Evolutionary conservation across 2,888 invertebrate genomes (phyloP).

Genomic region (Sinentomon sp.): DNA sequence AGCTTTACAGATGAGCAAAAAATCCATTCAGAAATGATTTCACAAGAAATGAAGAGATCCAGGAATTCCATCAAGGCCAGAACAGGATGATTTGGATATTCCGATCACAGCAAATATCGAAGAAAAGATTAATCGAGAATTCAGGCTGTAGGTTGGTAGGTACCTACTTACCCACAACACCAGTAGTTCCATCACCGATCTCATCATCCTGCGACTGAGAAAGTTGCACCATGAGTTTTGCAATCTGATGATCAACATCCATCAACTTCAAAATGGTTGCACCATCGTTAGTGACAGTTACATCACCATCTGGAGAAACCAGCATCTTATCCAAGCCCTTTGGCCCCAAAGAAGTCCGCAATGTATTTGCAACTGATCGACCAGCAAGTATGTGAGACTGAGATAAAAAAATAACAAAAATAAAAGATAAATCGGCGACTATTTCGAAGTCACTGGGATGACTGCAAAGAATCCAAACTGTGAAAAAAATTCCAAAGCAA

Average conservation of each 20-base stretch:
- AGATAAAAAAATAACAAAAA: slow-evolving; percentile 20
- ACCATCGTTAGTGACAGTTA: slow-evolving; percentile 93
- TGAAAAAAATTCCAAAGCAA: no score
- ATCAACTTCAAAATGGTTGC: slow-evolving; percentile 96
- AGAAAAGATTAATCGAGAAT: no score
- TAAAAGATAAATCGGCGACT: no score
- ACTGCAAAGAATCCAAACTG: no score
- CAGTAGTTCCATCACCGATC: slow-evolving; percentile 97
- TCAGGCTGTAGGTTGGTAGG: no score
- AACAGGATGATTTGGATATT: no score
- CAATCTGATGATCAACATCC: slow-evolving; percentile 97
- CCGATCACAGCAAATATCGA: no score
- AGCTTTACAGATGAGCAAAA: no score
- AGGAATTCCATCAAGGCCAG: no score
- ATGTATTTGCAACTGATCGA: slow-evolving; percentile 59
- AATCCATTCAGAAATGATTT: no score
- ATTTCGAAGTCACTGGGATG: no score
- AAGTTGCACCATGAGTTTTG: slow-evolving; percentile 87
- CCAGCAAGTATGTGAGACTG: slow-evolving; percentile 97
- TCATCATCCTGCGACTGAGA: slow-evolving; percentile 98
- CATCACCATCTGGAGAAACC: slow-evolving; percentile 87
- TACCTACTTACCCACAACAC: slow-evolving; percentile 50
- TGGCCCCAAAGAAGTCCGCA: slow-evolving; percentile 83
- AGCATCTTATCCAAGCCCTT: slow-evolving; percentile 93
- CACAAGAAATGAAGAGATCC: no score